Percentiles rank a stretch among this genome's conserved stretches.
These are phyloP conservation scores for Peromyscus attwateri DNA, from an alignment of 2,797 vertebrate species.

Conservation along the genomic window DNA sequence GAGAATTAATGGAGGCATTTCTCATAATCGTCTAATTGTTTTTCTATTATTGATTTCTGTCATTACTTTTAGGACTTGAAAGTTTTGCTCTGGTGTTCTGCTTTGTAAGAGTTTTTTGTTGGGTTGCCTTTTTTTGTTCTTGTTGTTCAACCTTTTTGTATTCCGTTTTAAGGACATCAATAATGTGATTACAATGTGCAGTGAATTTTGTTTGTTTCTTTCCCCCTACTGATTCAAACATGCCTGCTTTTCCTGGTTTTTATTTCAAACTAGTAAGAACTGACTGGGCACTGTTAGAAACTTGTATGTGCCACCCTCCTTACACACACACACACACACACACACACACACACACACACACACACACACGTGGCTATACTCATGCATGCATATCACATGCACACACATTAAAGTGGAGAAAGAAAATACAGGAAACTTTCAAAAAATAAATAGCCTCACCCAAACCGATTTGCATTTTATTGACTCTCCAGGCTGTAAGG, in stretches of 20 bases:
- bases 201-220: background rate
- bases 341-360: background rate
- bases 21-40: slow-evolving; percentile 8
- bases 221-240: background rate
- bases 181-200: background rate
- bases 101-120: background rate
- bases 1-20: background rate
- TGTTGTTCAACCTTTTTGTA: background rate
- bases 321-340: background rate
- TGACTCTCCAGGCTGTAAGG: background rate
- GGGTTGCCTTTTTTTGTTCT: background rate
- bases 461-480: background rate
- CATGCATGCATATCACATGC: background rate
- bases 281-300: background rate
- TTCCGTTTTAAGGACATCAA: background rate
- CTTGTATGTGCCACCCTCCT: background rate
- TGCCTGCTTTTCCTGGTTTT: background rate
- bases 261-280: slow-evolving; percentile 43
- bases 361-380: no score
- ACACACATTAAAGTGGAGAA: background rate
- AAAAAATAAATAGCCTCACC: background rate
- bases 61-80: slow-evolving; percentile 20
- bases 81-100: background rate
- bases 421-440: background rate
- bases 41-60: slow-evolving; percentile 57